Evolutionary conservation across 2,888 invertebrate genomes (phyloP), one percentile per base, ranked within the genome.

Genomic region (Pterostichus madidus): DNA sequence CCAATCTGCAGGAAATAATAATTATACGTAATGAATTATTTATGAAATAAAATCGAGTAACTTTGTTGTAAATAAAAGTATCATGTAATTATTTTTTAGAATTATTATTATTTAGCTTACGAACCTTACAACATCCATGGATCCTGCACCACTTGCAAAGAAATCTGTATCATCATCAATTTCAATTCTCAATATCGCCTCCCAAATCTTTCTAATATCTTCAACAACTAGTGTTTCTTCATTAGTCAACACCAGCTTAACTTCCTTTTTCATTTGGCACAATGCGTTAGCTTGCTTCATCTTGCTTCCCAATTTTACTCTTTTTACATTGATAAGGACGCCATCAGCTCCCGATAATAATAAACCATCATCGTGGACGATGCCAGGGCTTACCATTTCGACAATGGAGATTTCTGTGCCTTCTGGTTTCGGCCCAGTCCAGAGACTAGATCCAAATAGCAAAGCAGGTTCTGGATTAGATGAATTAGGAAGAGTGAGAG

Each of bases 141-240:
- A 98, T 0, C 97, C 97, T n/a, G 97, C 99, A 10, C 99, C 99
- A n/a, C 94, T 93, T 0, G 93, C 93, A 90, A 99, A 99, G 91
- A 99, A 99, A 88, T 99, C 98, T 0, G 97, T 97, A 2, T 94
- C 93, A 7, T 94, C 93, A 8, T 95, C 94, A 5, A 96, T 92
- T 2, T 95, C 94, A 0, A 93, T 91, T 86, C 95, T 95, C 0
- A 99, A 91, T 86, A 99, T 98, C 0, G 95, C 94, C 84, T 93
- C 93, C 99, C 99, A 99, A 77, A 98, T 94, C 10, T 90, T 90
- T 85, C 94, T 90, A 0, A 95, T 91, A 49, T 90, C 91, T 79
- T 94, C 93, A 0, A 94, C 92, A 85, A 95, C 93, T 61, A 91
- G 90, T 84, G 93, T 91, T 88, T 99, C 99, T 84, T 96, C 95